Evolutionary conservation across 2,113 vertebrate species (phyloP), one percentile per base, ranked within the genome.

Genomic region (Dasypus novemcinctus): DNA sequence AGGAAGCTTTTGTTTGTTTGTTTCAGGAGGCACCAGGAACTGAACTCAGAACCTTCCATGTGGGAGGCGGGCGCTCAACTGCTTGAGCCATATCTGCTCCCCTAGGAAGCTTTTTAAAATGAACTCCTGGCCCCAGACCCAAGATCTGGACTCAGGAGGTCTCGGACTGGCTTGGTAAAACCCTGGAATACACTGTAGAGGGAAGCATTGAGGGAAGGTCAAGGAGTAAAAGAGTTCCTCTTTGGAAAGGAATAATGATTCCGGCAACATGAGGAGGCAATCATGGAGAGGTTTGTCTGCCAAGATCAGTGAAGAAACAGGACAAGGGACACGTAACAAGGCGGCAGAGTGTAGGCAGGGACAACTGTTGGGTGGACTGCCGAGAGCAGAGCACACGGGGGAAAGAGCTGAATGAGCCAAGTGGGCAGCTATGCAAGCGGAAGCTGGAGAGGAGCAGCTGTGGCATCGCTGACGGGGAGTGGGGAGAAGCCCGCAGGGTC

Each of bases 201-300:
- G 75, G 41, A 72, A 52, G 33, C 82, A 8, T 31, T 71, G 41
- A 78, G 61, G 43, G 14, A 61, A 74, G 52, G 66, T 92, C n/a
- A 74, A 81, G 94, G 82, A 52, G 27, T 27, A 38, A 90, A 93
- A 90, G 43, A 91, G 29, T 29, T 92, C 38, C 7, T 72, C 15
- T 92, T 79, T 87, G 83, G 71, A 80, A 83, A 87, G 81, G 79
- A 71, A 52, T 95, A 88, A 61, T 86, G 93, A 84, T 76, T 76
- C 23, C 59, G 90, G 91, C 57, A 71, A 61, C 20, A 61, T 21
- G 59, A 91, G 38, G 43, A 79, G 17, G 80, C 36, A 59, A 43
- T 76, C 43, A 41, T 46, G 36, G 76, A 69, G 79, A 87, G 13
- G 1, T 59, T 83, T 76, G 10, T 13, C 20, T 9, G 18, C 36